Percentiles rank a stretch among this genome's conserved stretches.
These are phyloP conservation scores for Eupsittula cactorum DNA, from an alignment of 2,113 vertebrate genomes.

Conservation along the genomic window DNA sequence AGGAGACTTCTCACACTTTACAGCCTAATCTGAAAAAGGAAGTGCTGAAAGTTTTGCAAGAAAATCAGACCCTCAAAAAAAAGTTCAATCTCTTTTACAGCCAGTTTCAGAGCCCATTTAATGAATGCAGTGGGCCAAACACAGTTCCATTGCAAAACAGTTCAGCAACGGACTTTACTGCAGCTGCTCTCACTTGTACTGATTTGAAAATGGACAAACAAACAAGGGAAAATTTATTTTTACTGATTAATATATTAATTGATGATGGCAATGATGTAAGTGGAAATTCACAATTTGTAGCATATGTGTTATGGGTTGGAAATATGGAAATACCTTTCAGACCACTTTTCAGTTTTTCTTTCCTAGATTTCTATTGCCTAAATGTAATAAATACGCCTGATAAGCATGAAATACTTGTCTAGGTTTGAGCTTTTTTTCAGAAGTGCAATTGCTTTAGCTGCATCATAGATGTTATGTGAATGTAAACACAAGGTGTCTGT, in stretches of 20 bases:
- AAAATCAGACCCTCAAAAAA: background rate
- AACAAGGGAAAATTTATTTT: background rate
- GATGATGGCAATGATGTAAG: background rate
- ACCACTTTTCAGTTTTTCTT: background rate
- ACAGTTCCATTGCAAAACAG: background rate
- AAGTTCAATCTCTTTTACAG: background rate
- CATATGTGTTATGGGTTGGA: background rate
- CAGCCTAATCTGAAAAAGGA: slow-evolving; percentile 10
- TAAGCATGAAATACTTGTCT: background rate
- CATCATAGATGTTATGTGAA: background rate
- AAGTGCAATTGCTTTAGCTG: background rate
- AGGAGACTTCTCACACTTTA: background rate
- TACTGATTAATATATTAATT: background rate
- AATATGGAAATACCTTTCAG: background rate
- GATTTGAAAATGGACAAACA: background rate
- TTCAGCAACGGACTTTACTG: background rate
- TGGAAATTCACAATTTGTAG: background rate
- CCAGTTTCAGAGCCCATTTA: background rate
- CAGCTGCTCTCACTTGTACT: background rate
- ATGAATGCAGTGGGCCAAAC: background rate
- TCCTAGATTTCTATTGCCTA: background rate
- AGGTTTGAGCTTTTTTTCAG: background rate
- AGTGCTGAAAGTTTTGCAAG: slow-evolving; percentile 32
- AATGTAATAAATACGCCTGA: background rate
- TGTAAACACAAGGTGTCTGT: background rate